A percentile compares a stretch with the other conserved stretches of the same genome.
These are phyloP conservation scores for Promerops cafer DNA, from an alignment of 2,113 vertebrate species.

Conservation along the genomic window DNA sequence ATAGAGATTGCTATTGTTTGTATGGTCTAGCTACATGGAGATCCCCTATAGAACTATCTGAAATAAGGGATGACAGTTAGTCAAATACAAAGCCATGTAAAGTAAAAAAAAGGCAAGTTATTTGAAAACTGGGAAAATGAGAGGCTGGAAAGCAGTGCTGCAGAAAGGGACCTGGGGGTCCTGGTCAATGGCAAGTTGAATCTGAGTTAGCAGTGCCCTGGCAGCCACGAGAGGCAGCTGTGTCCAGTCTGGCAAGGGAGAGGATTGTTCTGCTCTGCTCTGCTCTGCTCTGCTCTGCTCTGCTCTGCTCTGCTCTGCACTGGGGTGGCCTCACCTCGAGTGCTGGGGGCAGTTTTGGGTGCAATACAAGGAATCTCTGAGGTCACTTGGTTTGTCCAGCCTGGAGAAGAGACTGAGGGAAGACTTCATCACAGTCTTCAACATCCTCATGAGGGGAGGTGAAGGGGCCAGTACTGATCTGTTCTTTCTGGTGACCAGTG, in stretches of 20 bases:
- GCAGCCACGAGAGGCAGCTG: not conserved
- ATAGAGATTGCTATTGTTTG: not conserved
- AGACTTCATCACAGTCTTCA: not conserved
- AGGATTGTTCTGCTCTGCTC: not conserved
- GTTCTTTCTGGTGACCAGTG: not conserved
- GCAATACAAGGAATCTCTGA: not conserved
- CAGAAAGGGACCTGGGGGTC: not conserved
- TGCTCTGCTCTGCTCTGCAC: not conserved
- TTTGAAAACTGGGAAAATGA: not conserved
- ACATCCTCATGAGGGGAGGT: not conserved
- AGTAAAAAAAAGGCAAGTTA: not conserved
- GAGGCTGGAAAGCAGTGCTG: not conserved
- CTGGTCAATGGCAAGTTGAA: rapidly evolving
- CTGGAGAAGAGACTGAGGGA: not conserved
- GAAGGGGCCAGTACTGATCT: not conserved
- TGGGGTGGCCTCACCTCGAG: rapidly evolving
- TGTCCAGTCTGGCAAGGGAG: rapidly evolving
- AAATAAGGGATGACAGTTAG: not conserved
- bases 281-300: not conserved
- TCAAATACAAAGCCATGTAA: not conserved
- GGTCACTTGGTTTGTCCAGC: not conserved
- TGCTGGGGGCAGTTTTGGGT: not conserved
- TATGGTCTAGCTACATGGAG: not conserved
- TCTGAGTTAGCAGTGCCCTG: not conserved
- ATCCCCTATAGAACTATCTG: not conserved